Percentiles rank a stretch among this genome's conserved stretches.
Evolutionary conservation across 2,797 vertebrate species (phyloP).

Genomic region (Periophthalmus magnuspinnatus): DNA sequence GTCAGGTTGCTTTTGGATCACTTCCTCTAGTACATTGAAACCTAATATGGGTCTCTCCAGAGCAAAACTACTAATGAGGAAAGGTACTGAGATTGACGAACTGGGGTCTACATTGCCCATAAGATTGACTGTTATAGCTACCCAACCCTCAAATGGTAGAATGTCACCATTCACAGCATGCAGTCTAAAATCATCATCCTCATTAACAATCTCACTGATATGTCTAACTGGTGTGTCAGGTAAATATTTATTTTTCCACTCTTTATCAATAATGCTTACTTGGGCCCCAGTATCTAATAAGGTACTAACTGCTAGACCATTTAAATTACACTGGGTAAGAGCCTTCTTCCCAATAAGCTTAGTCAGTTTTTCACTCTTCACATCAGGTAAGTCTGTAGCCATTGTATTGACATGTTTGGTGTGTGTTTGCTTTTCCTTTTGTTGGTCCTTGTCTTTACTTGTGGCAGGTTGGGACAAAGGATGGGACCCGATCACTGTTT

Average conservation of each 20-base stretch:
- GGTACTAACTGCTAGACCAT: conserved; percentile 27
- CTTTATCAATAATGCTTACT: conserved; percentile 40
- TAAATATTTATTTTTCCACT: conserved; percentile 35
- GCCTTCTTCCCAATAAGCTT: too few species aligned
- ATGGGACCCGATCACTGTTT: not conserved
- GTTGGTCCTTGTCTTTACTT: too few species aligned
- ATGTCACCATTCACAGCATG: not conserved
- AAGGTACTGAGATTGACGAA: conserved; percentile 1
- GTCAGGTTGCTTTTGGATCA: too few species aligned
- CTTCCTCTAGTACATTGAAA: conserved; percentile 2
- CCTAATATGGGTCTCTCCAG: conserved; percentile 3
- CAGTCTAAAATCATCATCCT: not conserved
- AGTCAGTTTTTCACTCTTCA: too few species aligned
- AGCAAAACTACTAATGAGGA: not conserved
- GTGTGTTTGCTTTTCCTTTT: not conserved
- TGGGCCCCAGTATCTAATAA: conserved; percentile 37
- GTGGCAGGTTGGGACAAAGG: too few species aligned
- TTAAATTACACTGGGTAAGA: too few species aligned
- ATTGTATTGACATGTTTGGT: not conserved
- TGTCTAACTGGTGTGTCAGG: conserved; percentile 6
- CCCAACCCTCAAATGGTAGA: too few species aligned
- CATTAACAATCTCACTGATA: conserved; percentile 25
- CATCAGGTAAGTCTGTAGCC: too few species aligned
- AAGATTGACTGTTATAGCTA: too few species aligned
- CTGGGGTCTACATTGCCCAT: too few species aligned